Base-by-base conservation (phyloP, 2,888 invertebrate genomes). In the Tetragonisca angustula region DNA sequence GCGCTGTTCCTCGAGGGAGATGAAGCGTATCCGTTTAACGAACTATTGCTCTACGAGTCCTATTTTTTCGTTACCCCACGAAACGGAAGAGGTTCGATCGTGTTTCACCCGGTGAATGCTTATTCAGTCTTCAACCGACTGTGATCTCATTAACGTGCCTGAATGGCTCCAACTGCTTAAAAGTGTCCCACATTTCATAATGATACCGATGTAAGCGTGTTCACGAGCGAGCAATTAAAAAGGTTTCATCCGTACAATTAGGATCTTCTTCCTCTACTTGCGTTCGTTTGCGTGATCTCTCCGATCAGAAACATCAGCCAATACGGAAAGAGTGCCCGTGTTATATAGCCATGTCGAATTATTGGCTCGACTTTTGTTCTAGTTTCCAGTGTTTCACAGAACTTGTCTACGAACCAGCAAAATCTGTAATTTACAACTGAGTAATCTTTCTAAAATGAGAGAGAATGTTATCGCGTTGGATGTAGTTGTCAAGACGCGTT, bases 1-100 rank as follows among this genome's bases (percentile, higher is more conserved):
- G 61, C 19, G 64, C 36, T 50, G 78, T 80, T 85, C 65, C 82
- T 70, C 86, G 83, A 68, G 82, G 76, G 72, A 86, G 85, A 91
- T 84, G 77, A 77, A 82, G 88, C 89, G 91, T 80, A 87, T 85
- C 85, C 87, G 86, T 91, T 91, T 92, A 91, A 91, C 90, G 91
- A 91, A 91, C 87, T 84, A 81, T 79, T 50, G 81, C 73, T 67
- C 56, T 61, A 32, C 61, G 69, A 67, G 72, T 69, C 54, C 59
- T 77, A 71, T 81, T 81, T 83, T 83, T 83, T 81, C 81, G 77
- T 81, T 77, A 79, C 52, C 56, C 27, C 54, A 52, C 54, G 67
- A 68, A 77, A 73, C 62, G 65, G n/a, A 43, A 52, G 65, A 56
- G 43, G 76, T 78, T 87, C 81, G 81, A 85, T 83, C 78, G 80